Conservation (phyloP, 1,140 invertebrate species). For the Phymorhynchus buccinoides region DNA sequence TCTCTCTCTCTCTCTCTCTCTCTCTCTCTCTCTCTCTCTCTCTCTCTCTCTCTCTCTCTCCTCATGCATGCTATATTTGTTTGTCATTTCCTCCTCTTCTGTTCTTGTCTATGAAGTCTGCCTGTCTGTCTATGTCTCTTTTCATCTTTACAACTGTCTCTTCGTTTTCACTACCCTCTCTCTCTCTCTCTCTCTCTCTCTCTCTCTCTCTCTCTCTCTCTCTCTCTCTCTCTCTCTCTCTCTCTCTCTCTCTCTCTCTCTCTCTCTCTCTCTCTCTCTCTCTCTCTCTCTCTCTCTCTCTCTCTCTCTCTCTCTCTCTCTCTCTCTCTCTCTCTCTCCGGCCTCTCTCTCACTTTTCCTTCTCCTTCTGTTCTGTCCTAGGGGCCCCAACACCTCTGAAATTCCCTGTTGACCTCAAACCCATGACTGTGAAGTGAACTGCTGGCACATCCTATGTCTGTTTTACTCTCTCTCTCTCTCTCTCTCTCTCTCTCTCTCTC, state of each 20-base stretch:
- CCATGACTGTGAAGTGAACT: too few species aligned
- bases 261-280: background rate
- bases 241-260: too few species aligned
- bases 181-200: background rate
- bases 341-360: background rate
- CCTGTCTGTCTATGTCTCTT: background rate
- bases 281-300: background rate
- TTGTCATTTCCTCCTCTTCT: too few species aligned
- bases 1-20: slow-evolving; percentile 13
- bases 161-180: too few species aligned
- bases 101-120: too few species aligned
- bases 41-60: background rate
- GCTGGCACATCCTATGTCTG: too few species aligned
- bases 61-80: background rate
- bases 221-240: background rate
- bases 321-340: background rate
- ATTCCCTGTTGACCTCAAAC: too few species aligned
- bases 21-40: slow-evolving; percentile 1
- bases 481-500: background rate
- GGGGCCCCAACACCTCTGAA: too few species aligned
- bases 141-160: background rate
- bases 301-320: background rate
- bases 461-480: background rate
- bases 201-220: background rate
- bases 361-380: background rate